Evolutionary conservation across 1,140 invertebrate species (phyloP), one percentile per base, ranked within the genome.

Genomic region (Popillia japonica): DNA sequence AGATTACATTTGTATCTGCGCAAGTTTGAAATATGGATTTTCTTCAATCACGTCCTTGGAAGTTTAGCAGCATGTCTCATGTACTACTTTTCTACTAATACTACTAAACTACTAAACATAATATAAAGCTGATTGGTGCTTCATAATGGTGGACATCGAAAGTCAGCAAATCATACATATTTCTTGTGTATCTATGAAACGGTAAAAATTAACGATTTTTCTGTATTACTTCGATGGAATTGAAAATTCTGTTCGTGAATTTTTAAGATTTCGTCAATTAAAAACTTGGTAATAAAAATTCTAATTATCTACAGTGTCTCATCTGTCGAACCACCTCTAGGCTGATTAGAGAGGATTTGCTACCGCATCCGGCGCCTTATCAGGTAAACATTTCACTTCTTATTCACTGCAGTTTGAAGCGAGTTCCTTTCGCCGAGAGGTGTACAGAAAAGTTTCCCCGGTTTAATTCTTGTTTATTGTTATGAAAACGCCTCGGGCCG

Each of bases 391-490:
- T 23, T 34, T 68, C 27, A 14, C 61, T 22, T 68, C 27, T 34
- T 23, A 11, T 68, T 11, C 20, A 20, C 61, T 68, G 61, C 61
- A 68, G 61, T 34, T 68, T 27, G 11, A 34, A 68, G 61, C 22
- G 61, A 22, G 61, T 68, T 34, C 22, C 22, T 6, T 55, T 55
- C 48, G 6, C 61, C 20, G 61, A 68, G 61, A 34, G 20, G 61
- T 68, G 61, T 68, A 68, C 61, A 34, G 61, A 68, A 68, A 68
- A 68, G 17, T 68, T 68, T 68, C 17, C 61, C 61, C 61, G 11
- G 61, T 68, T 68, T 68, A 68, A 68, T 68, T 68, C 61, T 68
- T 68, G 61, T 68, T 68, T 68, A 68, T 68, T 68, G 61, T 68
- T 68, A 68, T 68, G 61, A 68, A 68, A 68, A 68, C 61, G 61